Evolutionary conservation across 2,113 vertebrate genomes (phyloP), one percentile per base, ranked within the genome.

Genomic region (Harpagus bidentatus): DNA sequence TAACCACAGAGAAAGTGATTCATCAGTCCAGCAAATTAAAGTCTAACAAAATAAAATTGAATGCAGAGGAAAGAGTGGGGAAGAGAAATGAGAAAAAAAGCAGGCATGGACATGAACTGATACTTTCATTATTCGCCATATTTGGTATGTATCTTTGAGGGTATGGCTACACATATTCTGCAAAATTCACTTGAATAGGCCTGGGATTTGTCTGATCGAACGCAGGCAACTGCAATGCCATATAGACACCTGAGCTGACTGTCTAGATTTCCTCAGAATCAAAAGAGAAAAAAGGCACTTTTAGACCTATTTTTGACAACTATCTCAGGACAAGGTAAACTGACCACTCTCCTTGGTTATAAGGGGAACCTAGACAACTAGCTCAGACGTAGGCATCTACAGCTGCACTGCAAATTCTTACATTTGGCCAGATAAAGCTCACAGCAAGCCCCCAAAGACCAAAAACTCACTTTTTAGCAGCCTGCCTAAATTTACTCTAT

Each of bases 11-110:
- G 76, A 90, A 93, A 80, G 76, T 92, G 92, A 93, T 90, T 93
- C 76, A 93, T 63, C 48, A 40, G 71, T 66, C 94, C 70, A 92
- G 86, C 74, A 97, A 88, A 94, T 70, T 61, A 50, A 90, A 92
- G 80, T 65, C 67, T 86, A 86, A 95, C 55, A 78, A 88, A 88
- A 83, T 48, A 90, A 96, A 82, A 89, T 2, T 53, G 22, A 86
- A 92, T 48, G 50, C 59, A 92, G 67, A 83, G 59, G 85, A 83
- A 95, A 73, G 29, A 73, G 36, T 34, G 12, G 29, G 50, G 45
- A 86, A 73, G 26, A 74, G 23, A 88, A 94, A 92, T 7, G 1
- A 32, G 19, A 2, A 18, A 34, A 48, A 61, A 76, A 62, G 0
- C 29, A 7, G 48, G 16, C 16, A 0, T 19, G 45, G 62, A 77